A percentile compares a stretch with the other conserved stretches of the same genome.
phyloP scores from a whole-genome alignment of 2,888 invertebrate species.

The Melikaiella ostensackeni region DNA sequence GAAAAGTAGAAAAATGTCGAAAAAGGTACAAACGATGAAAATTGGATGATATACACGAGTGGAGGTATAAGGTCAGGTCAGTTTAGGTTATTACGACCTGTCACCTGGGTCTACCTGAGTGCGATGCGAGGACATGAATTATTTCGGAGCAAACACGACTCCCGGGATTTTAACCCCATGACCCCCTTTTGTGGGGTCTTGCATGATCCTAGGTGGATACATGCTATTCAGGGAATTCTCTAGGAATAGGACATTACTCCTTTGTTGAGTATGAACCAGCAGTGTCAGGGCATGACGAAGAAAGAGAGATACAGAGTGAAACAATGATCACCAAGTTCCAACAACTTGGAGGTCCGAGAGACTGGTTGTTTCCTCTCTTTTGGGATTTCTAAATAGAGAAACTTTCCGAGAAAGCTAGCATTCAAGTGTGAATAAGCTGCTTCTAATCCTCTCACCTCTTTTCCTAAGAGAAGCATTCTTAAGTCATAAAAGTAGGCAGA shows the following conservation, averaged over 20 bases:
- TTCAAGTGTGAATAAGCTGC: neutral
- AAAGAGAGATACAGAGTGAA: constrained; percentile 32
- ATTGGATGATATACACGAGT: no score
- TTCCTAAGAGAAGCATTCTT: no score
- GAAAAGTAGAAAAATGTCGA: no score
- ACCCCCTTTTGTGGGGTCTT: constrained; percentile 29
- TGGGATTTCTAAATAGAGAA: neutral
- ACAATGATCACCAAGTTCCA: constrained; percentile 40
- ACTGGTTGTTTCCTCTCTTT: neutral
- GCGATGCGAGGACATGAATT: constrained; percentile 48
- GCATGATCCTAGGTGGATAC: constrained; percentile 24
- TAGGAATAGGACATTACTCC: constrained; percentile 17
- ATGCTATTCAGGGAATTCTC: constrained; percentile 30
- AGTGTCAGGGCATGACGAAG: constrained; percentile 32
- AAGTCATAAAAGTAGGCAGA: no score
- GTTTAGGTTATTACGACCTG: constrained; percentile 28
- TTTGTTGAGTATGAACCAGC: constrained; percentile 26
- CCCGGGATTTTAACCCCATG: constrained; percentile 38
- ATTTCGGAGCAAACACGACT: constrained; percentile 55
- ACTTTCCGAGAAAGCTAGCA: no score
- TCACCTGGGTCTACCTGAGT: constrained; percentile 32
- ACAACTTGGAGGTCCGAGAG: constrained; percentile 3
- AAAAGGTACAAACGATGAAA: no score
- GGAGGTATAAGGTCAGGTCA: constrained; percentile 27
- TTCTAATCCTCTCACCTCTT: neutral